These are phyloP conservation scores for Gavialis gangeticus DNA, from an alignment of 2,113 vertebrate species.

Conservation along the genomic window DNA sequence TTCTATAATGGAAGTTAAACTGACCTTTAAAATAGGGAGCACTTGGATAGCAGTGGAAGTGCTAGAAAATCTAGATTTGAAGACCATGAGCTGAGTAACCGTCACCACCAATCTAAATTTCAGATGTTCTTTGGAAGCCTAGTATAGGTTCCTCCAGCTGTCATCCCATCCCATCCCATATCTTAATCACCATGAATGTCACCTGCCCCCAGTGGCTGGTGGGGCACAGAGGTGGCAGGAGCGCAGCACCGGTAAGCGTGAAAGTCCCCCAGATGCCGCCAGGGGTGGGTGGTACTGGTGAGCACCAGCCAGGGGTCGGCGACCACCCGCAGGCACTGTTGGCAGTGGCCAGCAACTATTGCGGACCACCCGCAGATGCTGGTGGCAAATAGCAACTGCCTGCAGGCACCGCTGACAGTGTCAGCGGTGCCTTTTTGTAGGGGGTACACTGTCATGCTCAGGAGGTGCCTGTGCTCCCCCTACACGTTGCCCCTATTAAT, in stretches of 20 bases:
- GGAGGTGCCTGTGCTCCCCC: too few species aligned
- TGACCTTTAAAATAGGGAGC: not conserved
- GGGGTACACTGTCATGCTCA: too few species aligned
- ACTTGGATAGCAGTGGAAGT: not conserved
- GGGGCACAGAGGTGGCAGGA: too few species aligned
- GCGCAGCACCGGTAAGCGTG: too few species aligned
- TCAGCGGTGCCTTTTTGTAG: too few species aligned
- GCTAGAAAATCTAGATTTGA: not conserved
- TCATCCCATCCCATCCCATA: not conserved
- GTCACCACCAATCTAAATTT: constrained; percentile 17
- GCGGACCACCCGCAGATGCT: too few species aligned
- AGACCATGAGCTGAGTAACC: not conserved
- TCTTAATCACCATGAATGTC: not conserved
- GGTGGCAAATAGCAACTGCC: too few species aligned
- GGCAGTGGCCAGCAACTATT: too few species aligned
- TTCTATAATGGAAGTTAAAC: not conserved
- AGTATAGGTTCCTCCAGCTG: not conserved
- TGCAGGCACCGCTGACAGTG: too few species aligned
- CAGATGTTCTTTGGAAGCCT: not conserved
- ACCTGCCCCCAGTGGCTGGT: too few species aligned
- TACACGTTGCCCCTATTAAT: not conserved
- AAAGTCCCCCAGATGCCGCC: not conserved
- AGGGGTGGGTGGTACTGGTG: accelerated
- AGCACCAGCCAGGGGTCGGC: too few species aligned
- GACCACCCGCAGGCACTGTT: too few species aligned